Percentiles rank a stretch among this genome's conserved stretches.
Evolutionary conservation across 1,140 invertebrate genomes (phyloP).

Genomic region (Cherax destructor): DNA sequence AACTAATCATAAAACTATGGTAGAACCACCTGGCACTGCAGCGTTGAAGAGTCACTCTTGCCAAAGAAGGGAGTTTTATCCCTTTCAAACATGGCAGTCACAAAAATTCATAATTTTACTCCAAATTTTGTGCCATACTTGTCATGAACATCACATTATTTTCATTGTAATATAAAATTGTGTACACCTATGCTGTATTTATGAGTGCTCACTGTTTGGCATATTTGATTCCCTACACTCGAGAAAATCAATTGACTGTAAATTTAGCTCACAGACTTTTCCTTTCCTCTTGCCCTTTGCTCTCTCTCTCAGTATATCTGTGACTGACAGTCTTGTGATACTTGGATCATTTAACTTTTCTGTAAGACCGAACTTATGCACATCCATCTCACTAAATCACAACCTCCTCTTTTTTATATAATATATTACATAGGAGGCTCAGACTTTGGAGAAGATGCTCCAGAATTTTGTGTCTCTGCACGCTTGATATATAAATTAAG

Average conservation of each 20-base stretch:
- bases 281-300: neutral
- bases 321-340: conserved; percentile 7
- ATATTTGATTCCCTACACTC: neutral
- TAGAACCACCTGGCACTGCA: conserved; percentile 44
- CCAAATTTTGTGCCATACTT: conserved; percentile 10
- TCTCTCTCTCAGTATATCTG: neutral
- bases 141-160: conserved; percentile 21
- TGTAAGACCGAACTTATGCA: conserved; percentile 17
- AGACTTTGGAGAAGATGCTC: conserved; percentile 71
- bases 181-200: neutral
- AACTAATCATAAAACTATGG: conserved; percentile 44
- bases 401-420: conserved; percentile 28
- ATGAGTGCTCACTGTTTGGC: neutral
- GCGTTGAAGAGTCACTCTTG: conserved; percentile 11
- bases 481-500: conserved; percentile 85
- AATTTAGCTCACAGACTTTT: neutral
- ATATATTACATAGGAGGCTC: conserved; percentile 68
- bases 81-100: conserved; percentile 2
- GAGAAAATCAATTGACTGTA: neutral
- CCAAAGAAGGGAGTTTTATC: neutral
- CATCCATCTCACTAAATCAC: conserved; percentile 34
- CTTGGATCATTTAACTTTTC: neutral
- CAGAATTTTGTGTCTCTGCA: conserved; percentile 75
- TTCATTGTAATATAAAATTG: neutral
- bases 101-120: conserved; percentile 29